phyloP scores from a whole-genome alignment of 2,797 vertebrate species.

The Acrossocheilus fasciatus region DNA sequence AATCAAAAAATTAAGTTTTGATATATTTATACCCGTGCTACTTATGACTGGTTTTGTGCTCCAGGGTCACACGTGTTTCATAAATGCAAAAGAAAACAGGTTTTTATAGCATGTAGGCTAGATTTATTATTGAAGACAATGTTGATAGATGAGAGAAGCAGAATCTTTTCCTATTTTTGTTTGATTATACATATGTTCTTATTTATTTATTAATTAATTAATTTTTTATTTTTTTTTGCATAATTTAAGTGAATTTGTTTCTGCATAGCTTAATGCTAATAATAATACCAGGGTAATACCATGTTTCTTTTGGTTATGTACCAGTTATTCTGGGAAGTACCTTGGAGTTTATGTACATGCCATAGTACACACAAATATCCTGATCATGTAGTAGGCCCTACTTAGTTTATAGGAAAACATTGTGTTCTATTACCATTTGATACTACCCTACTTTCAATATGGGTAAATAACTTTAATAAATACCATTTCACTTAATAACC shows the following conservation, averaged over 20 bases:
- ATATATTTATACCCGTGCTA: too few relatives aligned
- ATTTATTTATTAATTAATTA: too few relatives aligned
- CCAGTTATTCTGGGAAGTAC: background rate
- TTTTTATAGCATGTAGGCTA: background rate
- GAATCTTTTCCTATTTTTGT: background rate
- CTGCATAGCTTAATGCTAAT: background rate
- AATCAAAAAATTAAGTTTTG: too few relatives aligned
- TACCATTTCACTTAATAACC: background rate
- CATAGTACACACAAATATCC: background rate
- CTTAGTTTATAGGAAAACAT: background rate
- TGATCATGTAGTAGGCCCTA: background rate
- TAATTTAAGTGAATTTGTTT: background rate
- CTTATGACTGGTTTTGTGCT: too few relatives aligned
- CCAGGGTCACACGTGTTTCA: background rate
- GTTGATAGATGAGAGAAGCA: background rate
- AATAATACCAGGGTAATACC: background rate
- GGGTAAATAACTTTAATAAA: background rate
- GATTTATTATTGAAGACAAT: background rate
- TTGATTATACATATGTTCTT: background rate
- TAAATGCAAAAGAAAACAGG: background rate
- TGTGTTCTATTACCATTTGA: background rate
- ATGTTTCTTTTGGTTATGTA: background rate
- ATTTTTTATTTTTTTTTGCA: background rate
- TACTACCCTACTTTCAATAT: background rate
- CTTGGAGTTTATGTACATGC: background rate